phyloP scores from a whole-genome alignment of 2,888 invertebrate species.

The Eupithecia exiguata region DNA sequence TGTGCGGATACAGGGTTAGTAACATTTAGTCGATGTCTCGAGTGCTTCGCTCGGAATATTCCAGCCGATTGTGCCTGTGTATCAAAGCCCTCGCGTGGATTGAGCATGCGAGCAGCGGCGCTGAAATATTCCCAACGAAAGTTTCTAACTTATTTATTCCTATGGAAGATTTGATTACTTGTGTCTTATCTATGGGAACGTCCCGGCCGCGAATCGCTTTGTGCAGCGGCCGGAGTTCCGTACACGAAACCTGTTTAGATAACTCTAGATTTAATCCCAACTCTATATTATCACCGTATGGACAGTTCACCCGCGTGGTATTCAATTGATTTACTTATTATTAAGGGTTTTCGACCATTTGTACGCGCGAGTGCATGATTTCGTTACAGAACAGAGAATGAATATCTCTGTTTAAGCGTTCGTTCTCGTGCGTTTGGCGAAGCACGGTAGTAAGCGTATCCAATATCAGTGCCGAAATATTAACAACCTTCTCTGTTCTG shows the following conservation, averaged over 20 bases:
- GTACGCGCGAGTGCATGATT: slow-evolving; percentile 73
- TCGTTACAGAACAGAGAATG: slow-evolving; percentile 64
- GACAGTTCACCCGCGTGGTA: slow-evolving; percentile 68
- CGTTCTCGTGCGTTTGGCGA: slow-evolving; percentile 14
- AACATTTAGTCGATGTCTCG: slow-evolving; percentile 83
- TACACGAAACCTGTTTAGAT: slow-evolving; percentile 58
- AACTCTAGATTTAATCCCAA: slow-evolving; percentile 64
- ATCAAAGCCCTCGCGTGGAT: slow-evolving; percentile 56
- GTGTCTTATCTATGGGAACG: slow-evolving; percentile 74
- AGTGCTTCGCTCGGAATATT: slow-evolving; percentile 67
- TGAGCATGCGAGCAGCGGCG: slow-evolving; percentile 70
- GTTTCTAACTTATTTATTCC: slow-evolving; percentile 77
- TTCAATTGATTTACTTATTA: slow-evolving; percentile 80
- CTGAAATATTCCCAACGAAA: slow-evolving; percentile 66
- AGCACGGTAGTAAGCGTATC: slow-evolving; percentile 20
- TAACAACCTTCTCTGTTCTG: slow-evolving; percentile 58
- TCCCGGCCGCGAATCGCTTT: slow-evolving; percentile 70
- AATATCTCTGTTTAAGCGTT: slow-evolving; percentile 17
- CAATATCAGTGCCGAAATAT: slow-evolving; percentile 14
- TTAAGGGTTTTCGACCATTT: slow-evolving; percentile 76
- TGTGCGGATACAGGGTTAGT: slow-evolving; percentile 52
- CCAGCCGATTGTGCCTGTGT: slow-evolving; percentile 49
- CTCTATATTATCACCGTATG: slow-evolving; percentile 59
- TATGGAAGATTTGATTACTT: slow-evolving; percentile 81
- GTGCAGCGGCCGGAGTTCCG: slow-evolving; percentile 69